Percentiles rank a stretch among this genome's conserved stretches.
These are phyloP conservation scores for Urosaurus nigricauda DNA, from an alignment of 2,797 vertebrate genomes.

Conservation along the genomic window DNA sequence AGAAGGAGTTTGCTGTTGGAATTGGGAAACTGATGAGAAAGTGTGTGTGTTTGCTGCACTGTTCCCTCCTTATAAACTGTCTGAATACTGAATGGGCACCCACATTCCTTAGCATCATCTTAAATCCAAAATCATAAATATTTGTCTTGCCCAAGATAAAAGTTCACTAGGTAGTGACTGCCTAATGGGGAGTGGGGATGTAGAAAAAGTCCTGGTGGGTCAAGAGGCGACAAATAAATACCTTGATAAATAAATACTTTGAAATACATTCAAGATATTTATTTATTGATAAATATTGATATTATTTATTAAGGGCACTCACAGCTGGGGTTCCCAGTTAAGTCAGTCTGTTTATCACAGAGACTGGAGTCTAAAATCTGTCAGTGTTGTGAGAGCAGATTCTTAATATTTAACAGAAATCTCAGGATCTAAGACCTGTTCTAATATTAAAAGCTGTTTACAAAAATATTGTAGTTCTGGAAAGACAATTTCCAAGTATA, in stretches of 20 bases:
- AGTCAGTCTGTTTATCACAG: background rate
- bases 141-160: background rate
- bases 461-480: background rate
- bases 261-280: too few relatives aligned
- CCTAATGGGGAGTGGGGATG: background rate
- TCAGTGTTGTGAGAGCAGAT: too few relatives aligned
- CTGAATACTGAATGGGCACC: background rate
- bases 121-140: background rate
- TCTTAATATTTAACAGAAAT: background rate
- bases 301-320: background rate
- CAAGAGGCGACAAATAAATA: background rate
- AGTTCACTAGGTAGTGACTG: background rate
- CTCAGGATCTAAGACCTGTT: background rate
- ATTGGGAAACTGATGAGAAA: background rate
- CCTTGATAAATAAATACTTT: too few relatives aligned
- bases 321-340: background rate
- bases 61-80: background rate
- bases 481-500: background rate
- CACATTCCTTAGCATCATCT: background rate
- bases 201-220: background rate
- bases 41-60: background rate
- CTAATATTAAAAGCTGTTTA: background rate
- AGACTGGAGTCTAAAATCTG: background rate
- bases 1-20: background rate
- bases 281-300: too few relatives aligned